Conservation (phyloP, 2,113 vertebrate species). For the Malurus alboscapulatus region DNA sequence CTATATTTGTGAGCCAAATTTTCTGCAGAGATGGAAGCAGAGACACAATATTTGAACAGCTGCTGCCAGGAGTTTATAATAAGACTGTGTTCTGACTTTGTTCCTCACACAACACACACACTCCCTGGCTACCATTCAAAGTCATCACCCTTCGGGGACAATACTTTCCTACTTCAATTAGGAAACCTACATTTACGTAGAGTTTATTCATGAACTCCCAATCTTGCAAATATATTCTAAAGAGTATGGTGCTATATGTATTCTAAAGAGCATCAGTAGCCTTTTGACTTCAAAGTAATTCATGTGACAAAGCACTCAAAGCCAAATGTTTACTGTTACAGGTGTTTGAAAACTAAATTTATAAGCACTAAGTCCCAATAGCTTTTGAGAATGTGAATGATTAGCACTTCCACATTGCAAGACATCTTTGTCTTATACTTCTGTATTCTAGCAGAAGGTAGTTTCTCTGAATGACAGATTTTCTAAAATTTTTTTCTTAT, state of each 20-base stretch:
- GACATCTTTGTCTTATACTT: background rate
- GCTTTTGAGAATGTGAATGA: background rate
- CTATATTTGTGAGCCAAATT: slow-evolving; percentile 12
- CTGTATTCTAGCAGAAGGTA: background rate
- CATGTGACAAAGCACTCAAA: background rate
- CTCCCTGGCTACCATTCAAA: background rate
- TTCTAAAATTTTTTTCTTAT: background rate
- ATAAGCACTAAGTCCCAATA: background rate
- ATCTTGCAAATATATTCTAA: background rate
- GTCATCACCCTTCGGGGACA: background rate
- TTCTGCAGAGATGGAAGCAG: background rate
- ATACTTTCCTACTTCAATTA: background rate
- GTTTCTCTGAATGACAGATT: background rate
- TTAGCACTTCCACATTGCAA: background rate
- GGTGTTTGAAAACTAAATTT: background rate
- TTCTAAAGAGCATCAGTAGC: background rate
- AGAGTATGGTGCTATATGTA: background rate
- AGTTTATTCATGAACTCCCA: background rate
- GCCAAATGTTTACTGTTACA: background rate
- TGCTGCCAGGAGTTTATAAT: slow-evolving; percentile 1
- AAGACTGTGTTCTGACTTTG: background rate
- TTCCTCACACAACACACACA: background rate
- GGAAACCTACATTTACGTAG: background rate
- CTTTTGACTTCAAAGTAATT: background rate
- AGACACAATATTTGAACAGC: slow-evolving; percentile 47